phyloP scores from a whole-genome alignment of 2,113 vertebrate species.

The Solenodon paradoxus region DNA sequence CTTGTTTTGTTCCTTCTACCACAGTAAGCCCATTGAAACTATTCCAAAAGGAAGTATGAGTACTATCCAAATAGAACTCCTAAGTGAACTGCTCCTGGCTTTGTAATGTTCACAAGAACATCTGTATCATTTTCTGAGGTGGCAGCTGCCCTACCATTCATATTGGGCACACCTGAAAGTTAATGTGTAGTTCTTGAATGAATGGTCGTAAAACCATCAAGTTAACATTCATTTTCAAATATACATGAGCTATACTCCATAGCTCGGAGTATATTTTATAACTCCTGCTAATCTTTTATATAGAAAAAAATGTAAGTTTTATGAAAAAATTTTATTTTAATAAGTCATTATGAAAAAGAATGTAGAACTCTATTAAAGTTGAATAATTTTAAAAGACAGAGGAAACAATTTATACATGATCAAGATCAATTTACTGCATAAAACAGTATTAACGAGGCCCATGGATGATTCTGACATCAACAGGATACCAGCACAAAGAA shows the following conservation, averaged over 20 bases:
- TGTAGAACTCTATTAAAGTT: neutral
- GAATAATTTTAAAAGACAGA: neutral
- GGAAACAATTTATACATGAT: neutral
- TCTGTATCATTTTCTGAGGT: neutral
- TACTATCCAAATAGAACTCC: no score
- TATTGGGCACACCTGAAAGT: no score
- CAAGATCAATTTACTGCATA: neutral
- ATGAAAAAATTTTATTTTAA: no score
- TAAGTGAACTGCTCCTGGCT: neutral
- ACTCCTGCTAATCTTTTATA: neutral
- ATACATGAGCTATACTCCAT: neutral
- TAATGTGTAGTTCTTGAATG: neutral
- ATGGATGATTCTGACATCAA: neutral
- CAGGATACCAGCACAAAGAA: neutral
- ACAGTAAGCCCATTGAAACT: neutral
- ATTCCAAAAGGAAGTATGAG: neutral
- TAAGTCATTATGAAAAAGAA: no score
- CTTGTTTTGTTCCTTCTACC: neutral
- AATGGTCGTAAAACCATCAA: neutral
- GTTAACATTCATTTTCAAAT: neutral
- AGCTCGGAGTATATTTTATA: neutral
- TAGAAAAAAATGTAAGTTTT: neutral
- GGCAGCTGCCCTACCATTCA: neutral
- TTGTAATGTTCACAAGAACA: neutral
- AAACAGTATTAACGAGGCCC: neutral